Evolutionary conservation across 64 coral and sea anemone species (phyloP), one percentile per base, ranked within the genome.

Genomic region (Actinia equina): DNA sequence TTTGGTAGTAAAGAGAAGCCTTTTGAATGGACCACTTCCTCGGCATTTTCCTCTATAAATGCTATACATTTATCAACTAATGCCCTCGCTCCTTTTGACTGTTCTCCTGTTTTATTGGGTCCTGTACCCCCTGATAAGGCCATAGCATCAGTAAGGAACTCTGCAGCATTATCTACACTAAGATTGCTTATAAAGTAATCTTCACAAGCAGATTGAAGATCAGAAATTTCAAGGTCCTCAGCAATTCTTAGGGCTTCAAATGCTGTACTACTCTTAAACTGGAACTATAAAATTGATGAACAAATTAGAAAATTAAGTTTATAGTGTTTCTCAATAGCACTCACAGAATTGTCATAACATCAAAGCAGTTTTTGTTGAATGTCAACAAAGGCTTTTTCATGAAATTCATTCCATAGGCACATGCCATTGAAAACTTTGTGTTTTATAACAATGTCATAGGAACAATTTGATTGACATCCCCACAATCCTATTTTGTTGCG

Each of bases 1-100:
- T 98, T 98, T 45, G 93, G 88, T 43, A 98, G 65, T 18, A 81
- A 22, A 65, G 67, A 89, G 83, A 98, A 98, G 8, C 96, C 93
- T 43, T 93, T 80, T 58, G 96, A 95, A 65, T 91, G 86, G 22
- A 99, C 86, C 63, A 99, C 83, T 12, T 95, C 91, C 77, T 97
- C 94, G 52, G 94, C 94, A 93, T 97, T 97, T 67, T 97, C 94
- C 77, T 97, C 91, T 86, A 97, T 97, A 62, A 93, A 97, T 52
- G 65, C 76, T 44, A 93, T 70, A 25, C 94, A 97, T 42, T 88
- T 97, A 37, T 93, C 91, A 25, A 97, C 91, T 69, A 97, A 86
- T 25, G 91, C 86, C 55, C 82, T 80, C 65, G 89, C 84, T 57
- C 91, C 94, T 80, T 84, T 83, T 26, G 80, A 88, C 42, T 88